Evolutionary conservation across 64 coral and sea anemone species (phyloP).

Genomic region (Montipora foliosa): DNA sequence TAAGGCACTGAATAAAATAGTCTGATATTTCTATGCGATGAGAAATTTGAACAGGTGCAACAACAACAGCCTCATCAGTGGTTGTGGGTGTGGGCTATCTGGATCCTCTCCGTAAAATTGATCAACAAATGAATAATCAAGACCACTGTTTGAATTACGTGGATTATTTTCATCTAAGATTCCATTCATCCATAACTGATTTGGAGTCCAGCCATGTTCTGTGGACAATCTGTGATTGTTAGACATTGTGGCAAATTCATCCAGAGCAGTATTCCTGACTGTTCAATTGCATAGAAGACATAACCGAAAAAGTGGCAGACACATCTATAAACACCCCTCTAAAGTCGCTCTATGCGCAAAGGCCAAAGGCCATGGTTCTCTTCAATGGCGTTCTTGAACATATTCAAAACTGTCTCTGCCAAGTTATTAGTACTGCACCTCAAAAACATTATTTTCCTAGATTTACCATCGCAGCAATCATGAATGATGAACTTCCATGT

Average conservation of each 20-base stretch:
- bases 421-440: constrained; percentile 44
- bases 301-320: constrained; percentile 46
- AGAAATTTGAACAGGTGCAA: constrained; percentile 35
- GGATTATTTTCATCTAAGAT: constrained; percentile 47
- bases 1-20: constrained; percentile 9
- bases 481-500: constrained; percentile 27
- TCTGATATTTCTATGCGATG: constrained; percentile 8
- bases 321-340: constrained; percentile 50
- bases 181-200: constrained; percentile 53
- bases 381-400: constrained; percentile 37
- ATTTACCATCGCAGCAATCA: constrained; percentile 63
- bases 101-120: constrained; percentile 59
- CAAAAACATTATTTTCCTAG: constrained; percentile 64
- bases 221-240: constrained; percentile 69
- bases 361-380: constrained; percentile 27
- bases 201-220: constrained; percentile 55
- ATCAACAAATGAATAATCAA: constrained; percentile 56
- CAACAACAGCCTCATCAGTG: constrained; percentile 23
- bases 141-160: constrained; percentile 25
- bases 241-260: constrained; percentile 66
- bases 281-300: constrained; percentile 52
- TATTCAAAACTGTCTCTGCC: constrained; percentile 20
- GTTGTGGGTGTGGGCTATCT: constrained; percentile 46
- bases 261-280: constrained; percentile 37
- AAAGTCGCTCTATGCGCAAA: constrained; percentile 45